Evolutionary conservation across 2,113 vertebrate species (phyloP).

Genomic region (Isichthys henryi): DNA sequence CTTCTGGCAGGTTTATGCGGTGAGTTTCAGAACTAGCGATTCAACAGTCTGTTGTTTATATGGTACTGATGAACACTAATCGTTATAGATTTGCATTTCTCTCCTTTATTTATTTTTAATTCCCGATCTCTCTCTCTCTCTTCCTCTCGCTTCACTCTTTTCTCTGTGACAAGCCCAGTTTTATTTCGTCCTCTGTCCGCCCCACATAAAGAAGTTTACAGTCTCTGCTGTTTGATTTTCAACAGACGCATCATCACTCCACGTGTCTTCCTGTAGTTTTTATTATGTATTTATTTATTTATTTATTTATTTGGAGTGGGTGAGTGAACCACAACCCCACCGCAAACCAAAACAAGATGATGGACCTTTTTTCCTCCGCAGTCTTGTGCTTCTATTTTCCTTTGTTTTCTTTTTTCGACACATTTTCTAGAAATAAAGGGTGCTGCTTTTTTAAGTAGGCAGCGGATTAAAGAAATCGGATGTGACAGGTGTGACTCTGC

Average conservation of each 20-base stretch:
- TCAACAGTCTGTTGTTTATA: constrained; percentile 11
- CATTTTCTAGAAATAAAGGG: constrained; percentile 56
- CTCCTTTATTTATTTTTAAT: constrained; percentile 19
- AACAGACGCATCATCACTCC: background rate
- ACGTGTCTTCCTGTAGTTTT: background rate
- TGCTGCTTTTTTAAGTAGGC: constrained; percentile 63
- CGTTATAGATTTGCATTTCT: constrained; percentile 11
- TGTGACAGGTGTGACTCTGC: constrained; percentile 73
- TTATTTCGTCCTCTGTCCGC: constrained; percentile 9
- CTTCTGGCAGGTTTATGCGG: background rate
- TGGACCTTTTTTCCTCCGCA: constrained; percentile 13
- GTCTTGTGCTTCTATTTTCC: constrained; percentile 38
- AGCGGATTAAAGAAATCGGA: constrained; percentile 72
- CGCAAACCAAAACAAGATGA: constrained; percentile 38
- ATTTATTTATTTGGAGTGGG: background rate
- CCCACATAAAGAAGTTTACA: constrained; percentile 11
- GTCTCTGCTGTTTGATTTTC: background rate
- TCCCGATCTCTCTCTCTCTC: constrained; percentile 10
- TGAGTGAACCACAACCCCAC: constrained; percentile 42
- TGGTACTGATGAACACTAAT: constrained; percentile 10
- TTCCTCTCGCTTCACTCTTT: constrained; percentile 8
- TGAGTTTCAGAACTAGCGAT: constrained; percentile 11
- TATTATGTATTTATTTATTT: too few relatives aligned
- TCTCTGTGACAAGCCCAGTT: constrained; percentile 14
- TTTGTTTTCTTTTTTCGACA: constrained; percentile 58